Evolutionary conservation across 1,140 invertebrate species (phyloP), one percentile per base, ranked within the genome.

Genomic region (Oncopodura yosiiana): DNA sequence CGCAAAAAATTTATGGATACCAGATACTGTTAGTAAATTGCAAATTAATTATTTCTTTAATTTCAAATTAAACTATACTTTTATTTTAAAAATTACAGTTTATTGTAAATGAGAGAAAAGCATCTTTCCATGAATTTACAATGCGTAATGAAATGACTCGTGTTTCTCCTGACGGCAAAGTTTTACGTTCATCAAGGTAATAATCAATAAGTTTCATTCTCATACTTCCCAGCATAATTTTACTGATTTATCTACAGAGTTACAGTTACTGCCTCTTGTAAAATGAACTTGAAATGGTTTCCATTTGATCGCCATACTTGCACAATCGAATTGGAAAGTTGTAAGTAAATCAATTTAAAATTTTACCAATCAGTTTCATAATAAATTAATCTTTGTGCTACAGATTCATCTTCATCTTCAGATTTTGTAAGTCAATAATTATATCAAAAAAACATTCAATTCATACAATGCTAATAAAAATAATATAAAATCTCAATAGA

Each of bases 301-400:
- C 60, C 60, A 1, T 62, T 62, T 24, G 60, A 62, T 34, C 42
- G 44, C 18, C 60, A 62, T 21, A 48, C 42, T 11, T 62, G 60
- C 24, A 30, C 37, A 6, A n/a, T 62, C 2, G 37, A 58, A 21
- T 19, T 62, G 12, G 60, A 61, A 43, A 58, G 54, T 26, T 61
- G 55, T 61, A 45, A 32, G 41, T 44, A 43, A 18, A 43, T 5
- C 11, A 21, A 3, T 37, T 21, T 3, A 11, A 36, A 11, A 32
- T 32, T 32, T 16, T 6, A n/a, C n/a, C 4, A 36, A 32, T 27
- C 8, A 44, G n/a, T n/a, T n/a, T n/a, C n/a, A n/a, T n/a, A n/a
- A n/a, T n/a, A n/a, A n/a, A 2, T 14, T 16, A 34, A 50, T 26
- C 36, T 29, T n/a, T 24, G 16, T 24, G 26, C 16, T 9, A 21